Evolutionary conservation across 2,113 vertebrate species (phyloP).

Genomic region (Scytalopus superciliaris): DNA sequence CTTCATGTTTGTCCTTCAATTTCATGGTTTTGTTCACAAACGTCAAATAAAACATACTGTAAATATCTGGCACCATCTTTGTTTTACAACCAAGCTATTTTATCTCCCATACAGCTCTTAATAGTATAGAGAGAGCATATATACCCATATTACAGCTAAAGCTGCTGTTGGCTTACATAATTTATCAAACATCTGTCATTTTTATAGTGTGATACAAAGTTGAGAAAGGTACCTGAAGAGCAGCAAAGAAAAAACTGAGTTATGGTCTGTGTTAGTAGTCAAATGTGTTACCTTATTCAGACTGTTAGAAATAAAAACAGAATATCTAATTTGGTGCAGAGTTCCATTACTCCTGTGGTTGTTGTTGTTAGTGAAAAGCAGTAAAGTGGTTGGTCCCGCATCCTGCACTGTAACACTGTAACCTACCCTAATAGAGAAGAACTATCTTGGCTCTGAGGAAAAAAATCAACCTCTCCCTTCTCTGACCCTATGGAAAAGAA

Average conservation of each 20-base stretch:
- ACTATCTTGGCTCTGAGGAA: conserved; percentile 75
- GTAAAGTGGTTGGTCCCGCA: conserved; percentile 64
- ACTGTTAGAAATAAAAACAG: conserved; percentile 58
- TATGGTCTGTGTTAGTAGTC: conserved; percentile 56
- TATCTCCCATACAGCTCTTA: not conserved
- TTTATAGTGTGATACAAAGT: not conserved
- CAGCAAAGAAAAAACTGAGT: conserved; percentile 17
- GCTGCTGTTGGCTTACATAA: not conserved
- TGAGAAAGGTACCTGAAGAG: conserved; percentile 45
- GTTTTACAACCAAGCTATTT: not conserved
- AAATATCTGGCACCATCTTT: not conserved
- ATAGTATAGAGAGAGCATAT: not conserved
- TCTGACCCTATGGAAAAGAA: conserved; percentile 82
- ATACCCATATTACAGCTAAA: not conserved
- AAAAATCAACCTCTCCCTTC: conserved; percentile 81
- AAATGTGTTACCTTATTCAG: conserved; percentile 62
- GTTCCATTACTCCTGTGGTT: conserved; percentile 55
- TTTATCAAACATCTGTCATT: not conserved
- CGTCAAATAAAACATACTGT: not conserved
- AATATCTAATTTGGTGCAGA: conserved; percentile 52
- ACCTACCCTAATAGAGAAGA: conserved; percentile 79
- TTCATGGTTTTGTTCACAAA: not conserved
- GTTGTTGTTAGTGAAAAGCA: conserved; percentile 64
- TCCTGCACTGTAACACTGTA: conserved; percentile 60
- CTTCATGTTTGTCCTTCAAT: not conserved